Evolutionary conservation across 2,888 invertebrate genomes (phyloP), one percentile per base, ranked within the genome.

Genomic region (Noctua pronuba): DNA sequence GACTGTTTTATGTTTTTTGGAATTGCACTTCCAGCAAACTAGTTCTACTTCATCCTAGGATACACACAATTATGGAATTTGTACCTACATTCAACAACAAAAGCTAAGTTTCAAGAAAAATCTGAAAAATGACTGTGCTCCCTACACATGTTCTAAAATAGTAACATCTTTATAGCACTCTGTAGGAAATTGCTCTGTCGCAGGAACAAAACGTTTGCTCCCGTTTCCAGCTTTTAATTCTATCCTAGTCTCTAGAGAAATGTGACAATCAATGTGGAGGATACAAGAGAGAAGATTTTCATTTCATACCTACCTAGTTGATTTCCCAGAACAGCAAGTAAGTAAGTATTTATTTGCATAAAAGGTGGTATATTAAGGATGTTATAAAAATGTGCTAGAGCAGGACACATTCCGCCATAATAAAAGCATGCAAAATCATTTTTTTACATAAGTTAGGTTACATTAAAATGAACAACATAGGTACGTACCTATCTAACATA

Each of bases 241-340:
- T n/a, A 52, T 28, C 35, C 21, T 31, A 38, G 60, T 67, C 79
- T 67, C 79, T 13, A 5, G 80, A 80, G 80, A 80, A 80, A 79
- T 74, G 4, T 68, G 31, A 67, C 62, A 73, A 67, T 38, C 78
- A 55, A 46, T n/a, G 24, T 24, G 52, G 46, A 55, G n/a, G 16
- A 16, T 44, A 49, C 11, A n/a, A n/a, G n/a, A n/a, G n/a, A 66
- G 41, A 64, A 31, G 16, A 52, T 52, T 38, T 52, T 67, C 1
- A 73, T 74, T 80, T 52, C 52, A 60, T 62, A n/a, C 7, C n/a
- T n/a, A 41, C 41, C 1, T 2, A 31, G 38, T 44, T 46, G 28
- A 79, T 79, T 80, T 79, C 79, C 80, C 80, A 46, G 67, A 73
- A 62, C 80, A n/a, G n/a, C n/a, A n/a, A n/a, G n/a, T n/a, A n/a